These are phyloP conservation scores for Yponomeuta cagnagella DNA, from an alignment of 2,888 invertebrate genomes.

Conservation along the genomic window DNA sequence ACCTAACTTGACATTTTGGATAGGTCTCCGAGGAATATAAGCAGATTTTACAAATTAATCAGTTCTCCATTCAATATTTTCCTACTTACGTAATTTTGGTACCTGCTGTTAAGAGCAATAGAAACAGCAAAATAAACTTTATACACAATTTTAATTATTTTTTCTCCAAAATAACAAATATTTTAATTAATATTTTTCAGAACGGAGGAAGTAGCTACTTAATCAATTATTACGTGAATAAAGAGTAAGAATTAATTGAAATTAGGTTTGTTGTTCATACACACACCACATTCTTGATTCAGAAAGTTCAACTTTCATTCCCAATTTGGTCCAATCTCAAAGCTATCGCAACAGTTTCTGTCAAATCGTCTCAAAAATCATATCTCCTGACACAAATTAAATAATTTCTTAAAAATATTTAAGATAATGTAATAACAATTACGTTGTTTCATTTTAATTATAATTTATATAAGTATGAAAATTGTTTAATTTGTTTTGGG, in stretches of 20 bases:
- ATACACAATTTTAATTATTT: slow-evolving; percentile 69
- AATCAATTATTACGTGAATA: background rate
- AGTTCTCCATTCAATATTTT: too few relatives aligned
- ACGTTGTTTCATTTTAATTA: too few relatives aligned
- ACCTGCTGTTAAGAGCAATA: background rate
- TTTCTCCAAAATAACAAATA: slow-evolving; percentile 67
- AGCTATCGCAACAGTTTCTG: background rate
- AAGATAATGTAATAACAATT: too few relatives aligned
- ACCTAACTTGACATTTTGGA: too few relatives aligned
- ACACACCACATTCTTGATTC: background rate
- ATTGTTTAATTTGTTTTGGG: too few relatives aligned
- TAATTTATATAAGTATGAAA: too few relatives aligned
- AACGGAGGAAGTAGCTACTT: slow-evolving; percentile 47
- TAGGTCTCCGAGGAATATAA: too few relatives aligned
- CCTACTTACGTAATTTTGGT: too few relatives aligned
- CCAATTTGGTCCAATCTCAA: slow-evolving; percentile 41
- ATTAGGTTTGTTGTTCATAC: background rate
- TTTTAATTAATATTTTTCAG: slow-evolving; percentile 61
- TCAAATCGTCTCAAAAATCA: too few relatives aligned
- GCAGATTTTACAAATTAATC: too few relatives aligned
- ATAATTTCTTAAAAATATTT: too few relatives aligned
- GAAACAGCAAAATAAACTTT: slow-evolving; percentile 27
- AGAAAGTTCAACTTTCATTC: slow-evolving; percentile 11
- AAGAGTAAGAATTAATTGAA: background rate
- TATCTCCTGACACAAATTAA: too few relatives aligned